Base-by-base conservation (phyloP, 2,797 vertebrate genomes). In the Rhabdomys pumilio region DNA sequence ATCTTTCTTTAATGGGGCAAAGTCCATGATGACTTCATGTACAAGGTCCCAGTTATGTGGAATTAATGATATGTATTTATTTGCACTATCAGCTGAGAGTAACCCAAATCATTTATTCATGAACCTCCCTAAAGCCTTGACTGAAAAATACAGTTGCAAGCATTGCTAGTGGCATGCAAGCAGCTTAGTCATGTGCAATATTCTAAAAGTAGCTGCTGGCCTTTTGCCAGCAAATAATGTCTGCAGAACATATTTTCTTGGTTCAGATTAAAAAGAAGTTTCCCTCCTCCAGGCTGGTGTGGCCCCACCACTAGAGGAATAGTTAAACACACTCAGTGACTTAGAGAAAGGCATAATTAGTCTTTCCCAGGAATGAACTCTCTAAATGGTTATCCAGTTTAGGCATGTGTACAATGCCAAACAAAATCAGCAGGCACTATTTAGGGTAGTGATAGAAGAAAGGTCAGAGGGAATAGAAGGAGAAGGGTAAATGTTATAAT, bases 231-330 rank as follows among this genome's bases (percentile, higher is more conserved):
- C 10, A 7, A 86, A 53, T 53, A 84, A 26, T 75, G 17, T 8
- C 47, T 96, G 34, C 85, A 69, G 79, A 93, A 94, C 38, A 84
- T 82, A 50, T 96, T 97, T 96, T 91, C n/a, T 96, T 98, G 67
- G 83, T 81, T 97, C 96, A 87, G 44, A 96, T 95, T 96, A 96
- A 95, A n/a, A 96, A 95, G 41, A 50, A 7, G 44, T 24, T n/a
- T 85, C 11, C 1, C 41, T n/a, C 44, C 24, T 24, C 11, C 29
- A 34, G 7, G 22, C 63, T 24, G 22, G 34, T 67, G 24, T 85
- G 11, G 19, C 22, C 31, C 31, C 31, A 50, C 44, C 31, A 1
- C 19, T 22, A 67, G 41, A n/a, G 6, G 44, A 67, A 85, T 8
- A 50, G 83, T 67, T n/a, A 50, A 63, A 50, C 31, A 67, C 61